Evolutionary conservation across 2,113 vertebrate species (phyloP).

Genomic region (Proterorhinus semilunaris): DNA sequence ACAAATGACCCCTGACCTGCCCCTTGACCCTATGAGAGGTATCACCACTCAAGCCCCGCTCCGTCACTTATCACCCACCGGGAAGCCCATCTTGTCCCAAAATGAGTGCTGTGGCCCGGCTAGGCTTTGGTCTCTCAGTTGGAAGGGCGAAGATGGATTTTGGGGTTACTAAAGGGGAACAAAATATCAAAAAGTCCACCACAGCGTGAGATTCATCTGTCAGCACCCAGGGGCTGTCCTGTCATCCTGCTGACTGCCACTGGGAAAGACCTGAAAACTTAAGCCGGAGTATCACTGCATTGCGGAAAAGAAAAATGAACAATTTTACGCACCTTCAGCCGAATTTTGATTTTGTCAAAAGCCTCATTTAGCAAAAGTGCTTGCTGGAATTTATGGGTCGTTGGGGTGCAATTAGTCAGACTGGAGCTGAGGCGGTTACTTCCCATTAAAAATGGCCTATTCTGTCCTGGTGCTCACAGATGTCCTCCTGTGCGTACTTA

Average conservation of each 20-base stretch:
- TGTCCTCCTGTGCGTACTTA: constrained; percentile 19
- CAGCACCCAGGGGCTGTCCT: constrained; percentile 12
- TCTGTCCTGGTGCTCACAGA: constrained; percentile 15
- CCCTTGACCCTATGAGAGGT: constrained; percentile 44
- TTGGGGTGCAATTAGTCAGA: constrained; percentile 4
- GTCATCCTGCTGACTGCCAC: constrained; percentile 12
- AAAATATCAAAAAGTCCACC: constrained; percentile 46
- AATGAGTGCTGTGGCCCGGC: constrained; percentile 24
- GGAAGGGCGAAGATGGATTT: constrained; percentile 35
- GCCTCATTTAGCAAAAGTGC: constrained; percentile 7
- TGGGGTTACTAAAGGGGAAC: constrained; percentile 39
- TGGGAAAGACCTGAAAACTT: constrained; percentile 5
- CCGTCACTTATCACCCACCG: constrained; percentile 67
- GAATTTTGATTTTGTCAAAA: constrained; percentile 7
- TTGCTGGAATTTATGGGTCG: neutral
- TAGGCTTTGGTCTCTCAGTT: constrained; percentile 17
- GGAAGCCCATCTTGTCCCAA: constrained; percentile 54
- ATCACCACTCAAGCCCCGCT: constrained; percentile 36
- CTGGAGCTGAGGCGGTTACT: constrained; percentile 5
- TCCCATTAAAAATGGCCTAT: constrained; percentile 15
- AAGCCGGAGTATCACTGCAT: constrained; percentile 9
- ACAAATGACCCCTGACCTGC: constrained; percentile 60
- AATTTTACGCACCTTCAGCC: constrained; percentile 1
- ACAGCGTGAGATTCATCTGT: constrained; percentile 48
- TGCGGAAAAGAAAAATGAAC: constrained; percentile 5